Conservation (phyloP, 2,113 vertebrate species). For the Emydocephalus ijimae region DNA sequence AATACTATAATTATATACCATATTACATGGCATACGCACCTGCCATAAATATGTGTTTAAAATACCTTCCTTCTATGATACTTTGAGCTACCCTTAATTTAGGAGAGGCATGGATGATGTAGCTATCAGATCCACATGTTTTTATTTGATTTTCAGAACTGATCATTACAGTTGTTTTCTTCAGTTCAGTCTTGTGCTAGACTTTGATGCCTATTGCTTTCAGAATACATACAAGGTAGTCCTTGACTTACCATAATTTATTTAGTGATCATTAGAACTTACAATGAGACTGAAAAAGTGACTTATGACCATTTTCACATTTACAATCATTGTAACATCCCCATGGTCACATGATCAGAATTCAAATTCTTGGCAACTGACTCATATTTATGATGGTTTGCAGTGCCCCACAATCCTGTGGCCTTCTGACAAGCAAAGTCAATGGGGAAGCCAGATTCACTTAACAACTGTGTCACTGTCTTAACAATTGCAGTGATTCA, state of each 20-base stretch:
- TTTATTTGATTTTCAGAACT: not conserved
- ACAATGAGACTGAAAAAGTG: not conserved
- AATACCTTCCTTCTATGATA: not conserved
- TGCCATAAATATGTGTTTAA: not conserved
- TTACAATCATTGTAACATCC: not conserved
- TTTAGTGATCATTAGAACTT: not conserved
- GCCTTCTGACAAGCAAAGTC: not conserved
- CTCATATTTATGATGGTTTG: not conserved
- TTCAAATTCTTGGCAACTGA: not conserved
- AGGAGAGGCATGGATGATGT: not conserved
- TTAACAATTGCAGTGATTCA: not conserved
- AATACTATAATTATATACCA: not conserved
- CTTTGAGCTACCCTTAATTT: not conserved
- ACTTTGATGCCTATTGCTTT: not conserved
- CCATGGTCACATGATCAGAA: not conserved
- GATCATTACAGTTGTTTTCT: not conserved
- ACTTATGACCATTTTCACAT: not conserved
- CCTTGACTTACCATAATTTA: not conserved
- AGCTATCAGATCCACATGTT: not conserved
- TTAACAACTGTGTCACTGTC: not conserved
- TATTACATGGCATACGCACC: not conserved
- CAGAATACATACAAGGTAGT: not conserved
- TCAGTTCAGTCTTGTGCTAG: not conserved
- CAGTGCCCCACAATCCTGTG: not conserved
- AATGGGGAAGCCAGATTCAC: not conserved